Evolutionary conservation across 2,888 invertebrate genomes (phyloP).

Genomic region (Panorpa germanica): DNA sequence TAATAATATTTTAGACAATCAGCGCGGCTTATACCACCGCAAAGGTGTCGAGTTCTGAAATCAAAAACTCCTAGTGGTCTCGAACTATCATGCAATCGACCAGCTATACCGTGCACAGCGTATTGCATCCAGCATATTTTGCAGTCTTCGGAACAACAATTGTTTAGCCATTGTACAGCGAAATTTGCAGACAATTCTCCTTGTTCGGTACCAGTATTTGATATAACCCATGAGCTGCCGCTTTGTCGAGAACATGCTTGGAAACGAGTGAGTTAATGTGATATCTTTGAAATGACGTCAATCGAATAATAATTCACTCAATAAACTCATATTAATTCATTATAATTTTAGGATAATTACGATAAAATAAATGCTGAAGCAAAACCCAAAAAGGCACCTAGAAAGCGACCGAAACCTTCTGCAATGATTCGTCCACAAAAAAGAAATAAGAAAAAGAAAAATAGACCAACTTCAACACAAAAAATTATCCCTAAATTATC

Average conservation of each 20-base stretch:
- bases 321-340: conserved; percentile 3
- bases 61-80: too few species aligned
- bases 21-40: too few species aligned
- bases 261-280: conserved; percentile 42
- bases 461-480: conserved; percentile 16
- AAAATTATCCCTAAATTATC: conserved; percentile 14
- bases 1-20: too few species aligned
- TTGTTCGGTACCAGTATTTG: conserved; percentile 61
- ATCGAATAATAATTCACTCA: not conserved
- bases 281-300: conserved; percentile 9
- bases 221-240: conserved; percentile 61
- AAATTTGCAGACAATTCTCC: conserved; percentile 62
- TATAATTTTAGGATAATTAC: conserved; percentile 48
- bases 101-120: conserved; percentile 55
- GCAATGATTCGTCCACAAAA: conserved; percentile 33
- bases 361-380: conserved; percentile 55
- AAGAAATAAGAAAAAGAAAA: conserved; percentile 31
- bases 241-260: conserved; percentile 73
- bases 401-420: conserved; percentile 36
- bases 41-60: too few species aligned
- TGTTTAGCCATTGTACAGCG: conserved; percentile 64
- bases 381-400: conserved; percentile 51
- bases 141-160: conserved; percentile 62
- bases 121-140: conserved; percentile 76
- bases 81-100: conserved; percentile 23